Percentiles rank a stretch among this genome's conserved stretches.
phyloP scores from a whole-genome alignment of 2,797 vertebrate genomes.

The Percopsis omiscomaycus region DNA sequence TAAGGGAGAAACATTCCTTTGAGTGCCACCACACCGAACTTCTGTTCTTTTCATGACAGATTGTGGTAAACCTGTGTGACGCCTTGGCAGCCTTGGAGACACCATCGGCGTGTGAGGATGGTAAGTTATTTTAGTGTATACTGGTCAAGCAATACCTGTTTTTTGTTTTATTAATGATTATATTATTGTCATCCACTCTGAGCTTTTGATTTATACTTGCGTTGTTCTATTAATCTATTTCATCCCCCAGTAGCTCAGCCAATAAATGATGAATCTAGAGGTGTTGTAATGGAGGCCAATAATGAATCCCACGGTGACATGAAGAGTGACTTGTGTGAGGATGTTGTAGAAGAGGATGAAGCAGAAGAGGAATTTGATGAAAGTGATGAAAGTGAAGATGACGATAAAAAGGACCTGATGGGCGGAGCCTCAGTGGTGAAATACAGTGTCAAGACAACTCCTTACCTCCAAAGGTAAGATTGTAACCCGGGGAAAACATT shows the following conservation, averaged over 20 bases:
- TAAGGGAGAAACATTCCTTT: not conserved
- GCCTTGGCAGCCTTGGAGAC: slow-evolving; percentile 70
- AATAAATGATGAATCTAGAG: slow-evolving; percentile 24
- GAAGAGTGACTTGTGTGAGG: slow-evolving; percentile 8
- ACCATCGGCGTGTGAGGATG: slow-evolving; percentile 37
- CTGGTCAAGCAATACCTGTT: too few species aligned
- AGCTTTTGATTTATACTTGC: too few species aligned
- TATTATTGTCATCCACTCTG: too few species aligned
- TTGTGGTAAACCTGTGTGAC: slow-evolving; percentile 78
- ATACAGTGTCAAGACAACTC: slow-evolving; percentile 82
- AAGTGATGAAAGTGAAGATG: slow-evolving; percentile 2
- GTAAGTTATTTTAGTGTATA: slow-evolving; percentile 35
- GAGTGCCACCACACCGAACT: not conserved
- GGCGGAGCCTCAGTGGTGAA: slow-evolving; percentile 74
- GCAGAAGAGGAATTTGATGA: slow-evolving; percentile 3
- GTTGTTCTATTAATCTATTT: not conserved
- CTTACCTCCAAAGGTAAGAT: slow-evolving; percentile 84
- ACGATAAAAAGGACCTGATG: slow-evolving; percentile 33
- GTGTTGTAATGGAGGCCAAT: slow-evolving; percentile 11
- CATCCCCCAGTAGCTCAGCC: slow-evolving; percentile 26
- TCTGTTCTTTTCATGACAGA: slow-evolving; percentile 43
- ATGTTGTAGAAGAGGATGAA: slow-evolving; percentile 28
- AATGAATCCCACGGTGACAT: slow-evolving; percentile 6
- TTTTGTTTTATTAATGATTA: too few species aligned
- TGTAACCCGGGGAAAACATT: too few species aligned